Evolutionary conservation across 2,888 invertebrate genomes (phyloP).

Genomic region (Panzeria rudis): DNA sequence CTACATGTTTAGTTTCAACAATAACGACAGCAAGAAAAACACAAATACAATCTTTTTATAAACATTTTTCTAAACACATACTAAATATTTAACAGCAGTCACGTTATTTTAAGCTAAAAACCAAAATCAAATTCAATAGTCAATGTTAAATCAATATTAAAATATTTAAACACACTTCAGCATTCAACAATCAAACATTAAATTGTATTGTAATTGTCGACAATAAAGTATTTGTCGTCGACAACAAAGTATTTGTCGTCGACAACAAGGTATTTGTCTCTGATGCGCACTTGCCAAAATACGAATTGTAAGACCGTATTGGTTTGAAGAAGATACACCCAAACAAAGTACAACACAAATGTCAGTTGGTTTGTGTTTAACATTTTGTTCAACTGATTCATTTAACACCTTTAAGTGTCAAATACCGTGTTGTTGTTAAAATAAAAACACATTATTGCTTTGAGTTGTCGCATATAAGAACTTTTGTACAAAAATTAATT

Average conservation of each 20-base stretch:
- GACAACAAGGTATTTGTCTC: background rate
- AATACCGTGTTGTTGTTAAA: conserved; percentile 43
- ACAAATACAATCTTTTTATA: background rate
- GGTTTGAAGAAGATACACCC: conserved; percentile 30
- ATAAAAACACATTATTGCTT: background rate
- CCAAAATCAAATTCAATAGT: conserved; percentile 7
- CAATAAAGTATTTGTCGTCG: conserved; percentile 11
- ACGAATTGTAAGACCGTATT: background rate
- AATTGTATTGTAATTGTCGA: background rate
- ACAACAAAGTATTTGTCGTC: too few species aligned
- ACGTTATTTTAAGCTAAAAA: conserved; percentile 35
- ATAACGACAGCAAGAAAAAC: too few species aligned
- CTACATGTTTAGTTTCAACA: background rate
- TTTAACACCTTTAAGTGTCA: conserved; percentile 66
- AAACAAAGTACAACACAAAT: conserved; percentile 34
- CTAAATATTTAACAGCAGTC: conserved; percentile 32
- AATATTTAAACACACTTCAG: background rate
- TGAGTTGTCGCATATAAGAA: conserved; percentile 15
- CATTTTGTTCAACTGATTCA: conserved; percentile 35
- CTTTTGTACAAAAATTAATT: background rate
- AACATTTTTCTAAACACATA: background rate
- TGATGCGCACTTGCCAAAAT: conserved; percentile 2
- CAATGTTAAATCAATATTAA: conserved; percentile 59
- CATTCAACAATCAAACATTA: background rate
- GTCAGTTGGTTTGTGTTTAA: conserved; percentile 40